phyloP scores from a whole-genome alignment of 2,113 vertebrate species.

The Falco punctatus region DNA sequence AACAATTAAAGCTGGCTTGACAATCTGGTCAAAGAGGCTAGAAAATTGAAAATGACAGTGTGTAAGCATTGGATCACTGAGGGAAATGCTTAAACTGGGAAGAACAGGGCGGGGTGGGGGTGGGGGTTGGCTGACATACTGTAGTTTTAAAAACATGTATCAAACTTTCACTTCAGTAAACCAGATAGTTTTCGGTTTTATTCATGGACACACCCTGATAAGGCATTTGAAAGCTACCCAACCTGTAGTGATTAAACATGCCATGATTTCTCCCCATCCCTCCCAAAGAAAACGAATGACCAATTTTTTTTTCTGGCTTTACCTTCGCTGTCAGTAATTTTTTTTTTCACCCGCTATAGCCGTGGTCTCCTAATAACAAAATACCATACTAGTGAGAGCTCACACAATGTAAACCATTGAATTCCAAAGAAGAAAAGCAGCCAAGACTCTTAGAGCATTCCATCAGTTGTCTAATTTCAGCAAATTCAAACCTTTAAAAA shows the following conservation, averaged over 20 bases:
- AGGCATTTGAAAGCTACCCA: not conserved
- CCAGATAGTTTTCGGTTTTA: not conserved
- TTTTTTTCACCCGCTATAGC: not conserved
- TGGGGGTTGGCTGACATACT: not conserved
- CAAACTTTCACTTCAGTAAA: not conserved
- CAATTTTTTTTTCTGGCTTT: not conserved
- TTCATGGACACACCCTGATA: not conserved
- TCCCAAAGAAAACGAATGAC: not conserved
- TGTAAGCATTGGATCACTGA: not conserved
- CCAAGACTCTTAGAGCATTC: not conserved
- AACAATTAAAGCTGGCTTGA: not conserved
- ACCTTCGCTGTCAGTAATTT: not conserved
- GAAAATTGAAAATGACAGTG: not conserved
- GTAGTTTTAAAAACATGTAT: not conserved
- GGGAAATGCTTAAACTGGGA: not conserved
- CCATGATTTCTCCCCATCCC: not conserved
- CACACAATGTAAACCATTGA: constrained; percentile 11
- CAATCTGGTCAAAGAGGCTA: not conserved
- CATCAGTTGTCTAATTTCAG: constrained; percentile 14
- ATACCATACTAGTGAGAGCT: not conserved
- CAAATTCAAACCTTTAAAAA: constrained; percentile 26
- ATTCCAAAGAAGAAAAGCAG: constrained; percentile 18
- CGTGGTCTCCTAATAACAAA: not conserved
- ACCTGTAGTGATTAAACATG: not conserved
- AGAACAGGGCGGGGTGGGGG: not conserved